Conservation (phyloP, 2,888 invertebrate species). For the Calliphora vomitoria region DNA sequence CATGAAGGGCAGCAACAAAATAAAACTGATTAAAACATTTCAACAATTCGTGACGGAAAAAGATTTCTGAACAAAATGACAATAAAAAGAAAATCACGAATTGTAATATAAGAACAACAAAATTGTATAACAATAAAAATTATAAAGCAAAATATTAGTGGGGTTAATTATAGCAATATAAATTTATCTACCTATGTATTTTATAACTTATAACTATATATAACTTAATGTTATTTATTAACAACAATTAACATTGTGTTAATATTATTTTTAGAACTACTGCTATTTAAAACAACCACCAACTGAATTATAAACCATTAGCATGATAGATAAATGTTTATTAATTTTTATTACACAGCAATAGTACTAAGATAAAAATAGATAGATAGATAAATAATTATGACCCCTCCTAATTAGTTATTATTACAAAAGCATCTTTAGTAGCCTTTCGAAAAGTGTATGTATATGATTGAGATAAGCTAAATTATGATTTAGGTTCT, state of each 20-base stretch:
- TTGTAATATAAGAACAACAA: not conserved
- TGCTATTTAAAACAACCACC: not conserved
- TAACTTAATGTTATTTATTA: no score
- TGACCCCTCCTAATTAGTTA: not conserved
- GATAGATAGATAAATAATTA: not conserved
- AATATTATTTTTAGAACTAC: conserved; percentile 9
- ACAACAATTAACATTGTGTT: not conserved
- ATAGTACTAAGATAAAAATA: not conserved
- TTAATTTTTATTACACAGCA: not conserved
- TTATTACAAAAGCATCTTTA: not conserved
- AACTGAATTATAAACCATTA: not conserved
- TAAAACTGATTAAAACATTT: not conserved
- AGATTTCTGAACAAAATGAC: not conserved
- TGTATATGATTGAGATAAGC: no score
- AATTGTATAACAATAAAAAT: not conserved
- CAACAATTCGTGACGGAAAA: not conserved
- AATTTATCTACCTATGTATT: no score
- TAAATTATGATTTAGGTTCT: no score
- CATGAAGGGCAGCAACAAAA: no score
- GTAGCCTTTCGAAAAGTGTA: not conserved
- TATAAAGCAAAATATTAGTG: not conserved
- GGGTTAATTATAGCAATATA: not conserved
- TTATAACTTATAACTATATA: not conserved
- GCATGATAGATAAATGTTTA: not conserved
- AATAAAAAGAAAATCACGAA: conserved; percentile 8